These are phyloP conservation scores for Machimus rusticus DNA, from an alignment of 2,888 invertebrate species.

Conservation along the genomic window DNA sequence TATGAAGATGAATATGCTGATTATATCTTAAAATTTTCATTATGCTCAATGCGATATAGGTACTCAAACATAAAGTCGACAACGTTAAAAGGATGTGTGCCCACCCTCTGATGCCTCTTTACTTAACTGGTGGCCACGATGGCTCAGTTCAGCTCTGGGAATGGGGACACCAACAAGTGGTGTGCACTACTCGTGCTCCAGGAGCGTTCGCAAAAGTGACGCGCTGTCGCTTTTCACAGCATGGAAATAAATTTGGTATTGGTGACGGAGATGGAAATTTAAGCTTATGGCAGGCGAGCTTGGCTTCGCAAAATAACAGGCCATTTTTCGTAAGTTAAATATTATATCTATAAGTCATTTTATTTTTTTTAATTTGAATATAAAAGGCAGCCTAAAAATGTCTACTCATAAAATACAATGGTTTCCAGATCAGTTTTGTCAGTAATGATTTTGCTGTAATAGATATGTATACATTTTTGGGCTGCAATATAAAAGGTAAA, in stretches of 20 bases:
- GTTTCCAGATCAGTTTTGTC: too few relatives aligned
- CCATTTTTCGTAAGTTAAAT: slow-evolving; percentile 83
- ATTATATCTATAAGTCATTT: not conserved
- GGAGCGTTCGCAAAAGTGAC: slow-evolving; percentile 97
- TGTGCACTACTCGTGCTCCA: slow-evolving; percentile 88
- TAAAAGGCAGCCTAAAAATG: too few relatives aligned
- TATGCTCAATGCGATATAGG: slow-evolving; percentile 66
- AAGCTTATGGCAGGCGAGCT: slow-evolving; percentile 92
- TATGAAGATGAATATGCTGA: not conserved
- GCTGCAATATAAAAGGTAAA: too few relatives aligned
- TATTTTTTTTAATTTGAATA: too few relatives aligned
- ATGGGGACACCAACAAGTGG: slow-evolving; percentile 94
- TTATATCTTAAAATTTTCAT: not conserved
- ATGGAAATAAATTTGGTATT: slow-evolving; percentile 98
- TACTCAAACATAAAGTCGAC: slow-evolving; percentile 91
- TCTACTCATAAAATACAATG: too few relatives aligned
- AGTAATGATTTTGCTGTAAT: too few relatives aligned
- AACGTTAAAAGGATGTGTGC: slow-evolving; percentile 95
- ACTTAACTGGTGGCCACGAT: slow-evolving; percentile 94
- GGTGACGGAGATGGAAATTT: slow-evolving; percentile 97
- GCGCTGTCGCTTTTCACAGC: slow-evolving; percentile 92
- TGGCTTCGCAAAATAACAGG: slow-evolving; percentile 76
- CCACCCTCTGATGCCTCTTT: slow-evolving; percentile 94
- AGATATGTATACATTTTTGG: too few relatives aligned
- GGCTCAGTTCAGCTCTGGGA: slow-evolving; percentile 97